Evolutionary conservation across 92 coral and sea anemone genomes (phyloP).

Genomic region (Umimayanthus kanabou): DNA sequence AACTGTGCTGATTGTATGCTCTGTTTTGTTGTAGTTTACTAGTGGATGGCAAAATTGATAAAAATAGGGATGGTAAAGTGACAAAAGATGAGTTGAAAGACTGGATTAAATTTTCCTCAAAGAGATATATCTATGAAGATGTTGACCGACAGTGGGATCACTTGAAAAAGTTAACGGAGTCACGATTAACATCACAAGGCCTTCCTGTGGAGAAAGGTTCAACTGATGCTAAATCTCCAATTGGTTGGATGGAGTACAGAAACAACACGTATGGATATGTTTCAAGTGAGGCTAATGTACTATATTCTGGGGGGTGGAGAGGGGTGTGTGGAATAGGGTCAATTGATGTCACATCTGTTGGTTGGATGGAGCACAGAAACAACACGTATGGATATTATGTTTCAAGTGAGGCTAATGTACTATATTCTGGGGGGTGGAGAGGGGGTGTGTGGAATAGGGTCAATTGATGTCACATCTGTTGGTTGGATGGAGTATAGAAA

Average conservation of each 20-base stretch:
- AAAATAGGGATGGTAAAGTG: slow-evolving; percentile 74
- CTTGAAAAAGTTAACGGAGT: slow-evolving; percentile 69
- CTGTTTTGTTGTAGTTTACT: slow-evolving; percentile 59
- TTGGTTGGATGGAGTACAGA: slow-evolving; percentile 88
- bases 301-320: no score
- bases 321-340: background rate
- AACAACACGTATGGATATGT: slow-evolving; percentile 90
- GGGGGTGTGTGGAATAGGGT: background rate
- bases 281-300: slow-evolving; percentile 52
- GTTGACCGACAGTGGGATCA: slow-evolving; percentile 97
- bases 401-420: no score
- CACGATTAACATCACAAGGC: slow-evolving; percentile 56
- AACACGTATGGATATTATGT: background rate
- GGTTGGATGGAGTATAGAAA: slow-evolving; percentile 91
- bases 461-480: slow-evolving; percentile 44
- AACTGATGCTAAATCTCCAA: slow-evolving; percentile 57
- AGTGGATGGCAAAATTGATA: slow-evolving; percentile 83
- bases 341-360: no score
- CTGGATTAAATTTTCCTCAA: slow-evolving; percentile 84
- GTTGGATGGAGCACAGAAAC: no score
- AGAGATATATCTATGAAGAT: slow-evolving; percentile 93
- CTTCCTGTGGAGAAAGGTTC: slow-evolving; percentile 49
- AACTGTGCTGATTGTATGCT: background rate
- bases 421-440: background rate
- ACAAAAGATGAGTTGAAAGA: slow-evolving; percentile 80